A percentile compares a stretch with the other conserved stretches of the same genome.
These are phyloP conservation scores for Nephrotoma flavescens DNA, from an alignment of 2,888 invertebrate species.

Conservation along the genomic window DNA sequence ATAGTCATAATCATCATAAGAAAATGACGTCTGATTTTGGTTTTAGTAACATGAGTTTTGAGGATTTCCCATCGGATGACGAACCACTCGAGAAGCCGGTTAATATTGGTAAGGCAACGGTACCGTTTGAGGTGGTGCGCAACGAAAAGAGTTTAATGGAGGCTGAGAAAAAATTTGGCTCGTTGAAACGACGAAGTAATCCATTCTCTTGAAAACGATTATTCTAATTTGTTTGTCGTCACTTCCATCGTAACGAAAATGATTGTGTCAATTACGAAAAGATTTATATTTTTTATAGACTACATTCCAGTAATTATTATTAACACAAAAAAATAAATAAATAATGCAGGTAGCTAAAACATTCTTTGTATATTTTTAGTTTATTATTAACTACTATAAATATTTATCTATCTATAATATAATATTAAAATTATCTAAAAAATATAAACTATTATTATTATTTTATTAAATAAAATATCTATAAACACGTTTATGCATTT, in stretches of 20 bases:
- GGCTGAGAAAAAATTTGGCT: slow-evolving; percentile 35
- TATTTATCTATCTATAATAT: not conserved
- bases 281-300: not conserved
- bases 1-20: slow-evolving; percentile 11
- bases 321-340: not conserved
- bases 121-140: slow-evolving; percentile 49
- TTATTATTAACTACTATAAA: not conserved
- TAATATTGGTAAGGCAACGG: slow-evolving; percentile 23
- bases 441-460: not conserved
- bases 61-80: slow-evolving; percentile 53
- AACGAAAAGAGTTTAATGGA: slow-evolving; percentile 35
- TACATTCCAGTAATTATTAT: not conserved
- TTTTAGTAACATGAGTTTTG: slow-evolving; percentile 61
- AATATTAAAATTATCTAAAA: not conserved
- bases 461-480: not conserved
- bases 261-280: not conserved
- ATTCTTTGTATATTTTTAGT: not conserved
- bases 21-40: slow-evolving; percentile 31
- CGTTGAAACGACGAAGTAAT: slow-evolving; percentile 36
- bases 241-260: not conserved
- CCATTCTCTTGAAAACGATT: slow-evolving; percentile 34
- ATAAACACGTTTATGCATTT: not conserved
- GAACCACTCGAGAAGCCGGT: slow-evolving; percentile 23
- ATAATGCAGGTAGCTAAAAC: not conserved
- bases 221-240: not conserved